A percentile compares a stretch with the other conserved stretches of the same genome.
These are phyloP conservation scores for Tragelaphus scriptus DNA, from an alignment of 2,113 vertebrate species.

Conservation along the genomic window DNA sequence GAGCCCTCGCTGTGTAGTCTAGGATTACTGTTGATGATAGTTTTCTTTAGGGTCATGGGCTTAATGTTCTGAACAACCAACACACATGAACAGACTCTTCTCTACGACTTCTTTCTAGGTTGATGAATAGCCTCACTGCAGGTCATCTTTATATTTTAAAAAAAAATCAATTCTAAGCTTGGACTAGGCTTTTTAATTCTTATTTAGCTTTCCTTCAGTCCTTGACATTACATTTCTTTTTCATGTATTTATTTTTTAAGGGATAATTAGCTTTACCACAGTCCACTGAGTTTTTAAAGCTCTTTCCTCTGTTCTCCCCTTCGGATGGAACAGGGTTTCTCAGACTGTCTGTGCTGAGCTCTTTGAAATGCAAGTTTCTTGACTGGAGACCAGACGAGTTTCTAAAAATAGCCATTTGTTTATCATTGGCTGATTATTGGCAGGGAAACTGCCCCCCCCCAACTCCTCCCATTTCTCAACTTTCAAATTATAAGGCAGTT, in stretches of 20 bases:
- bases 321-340: neutral
- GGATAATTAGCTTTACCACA: neutral
- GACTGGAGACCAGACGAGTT: neutral
- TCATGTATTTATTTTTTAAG: neutral
- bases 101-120: neutral
- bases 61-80: neutral
- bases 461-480: neutral
- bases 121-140: neutral
- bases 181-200: neutral
- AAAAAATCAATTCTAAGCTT: neutral
- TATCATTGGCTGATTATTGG: constrained; percentile 14
- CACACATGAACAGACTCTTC: neutral
- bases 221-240: neutral
- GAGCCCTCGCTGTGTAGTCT: neutral
- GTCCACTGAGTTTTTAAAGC: neutral
- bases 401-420: constrained; percentile 34
- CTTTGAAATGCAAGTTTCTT: neutral
- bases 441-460: neutral
- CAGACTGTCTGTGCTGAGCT: neutral
- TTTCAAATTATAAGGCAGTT: neutral
- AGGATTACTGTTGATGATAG: neutral
- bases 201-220: neutral
- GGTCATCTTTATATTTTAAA: neutral
- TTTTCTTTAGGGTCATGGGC: neutral
- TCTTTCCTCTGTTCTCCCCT: neutral